Evolutionary conservation across 2,113 vertebrate genomes (phyloP).

Genomic region (Paramormyrops kingsleyae): DNA sequence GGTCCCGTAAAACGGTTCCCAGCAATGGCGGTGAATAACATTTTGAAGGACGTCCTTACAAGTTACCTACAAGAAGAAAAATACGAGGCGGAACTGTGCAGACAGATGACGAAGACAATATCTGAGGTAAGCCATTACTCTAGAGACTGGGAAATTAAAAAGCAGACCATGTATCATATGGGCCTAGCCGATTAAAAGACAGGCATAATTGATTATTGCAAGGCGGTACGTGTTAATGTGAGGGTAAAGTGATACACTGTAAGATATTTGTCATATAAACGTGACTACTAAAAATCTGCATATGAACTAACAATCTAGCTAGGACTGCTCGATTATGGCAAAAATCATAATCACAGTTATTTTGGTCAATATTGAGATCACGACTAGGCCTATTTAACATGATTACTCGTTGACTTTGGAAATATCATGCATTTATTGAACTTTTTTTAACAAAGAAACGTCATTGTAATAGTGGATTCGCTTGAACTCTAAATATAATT

Average conservation of each 20-base stretch:
- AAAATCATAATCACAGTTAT: background rate
- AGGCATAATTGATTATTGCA: background rate
- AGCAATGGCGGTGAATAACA: conserved; percentile 54
- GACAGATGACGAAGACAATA: conserved; percentile 73
- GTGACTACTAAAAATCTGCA: background rate
- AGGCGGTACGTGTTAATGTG: background rate
- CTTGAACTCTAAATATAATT: background rate
- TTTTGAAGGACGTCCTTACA: conserved; percentile 75
- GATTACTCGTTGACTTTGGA: background rate
- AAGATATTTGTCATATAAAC: background rate
- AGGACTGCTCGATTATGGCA: background rate
- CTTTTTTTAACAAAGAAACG: background rate
- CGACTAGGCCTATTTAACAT: background rate
- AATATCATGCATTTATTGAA: background rate
- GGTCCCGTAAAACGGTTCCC: conserved; percentile 68
- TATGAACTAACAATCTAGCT: background rate
- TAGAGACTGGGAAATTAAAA: background rate
- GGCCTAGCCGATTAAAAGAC: background rate
- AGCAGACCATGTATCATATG: background rate
- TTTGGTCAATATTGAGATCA: background rate
- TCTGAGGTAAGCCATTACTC: conserved; percentile 63
- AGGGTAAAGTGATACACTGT: background rate
- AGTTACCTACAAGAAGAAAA: conserved; percentile 66
- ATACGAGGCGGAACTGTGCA: conserved; percentile 73
- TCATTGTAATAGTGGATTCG: background rate